Conservation (phyloP, 1,140 invertebrate species). For the Stenopsyche tienmushanensis region DNA sequence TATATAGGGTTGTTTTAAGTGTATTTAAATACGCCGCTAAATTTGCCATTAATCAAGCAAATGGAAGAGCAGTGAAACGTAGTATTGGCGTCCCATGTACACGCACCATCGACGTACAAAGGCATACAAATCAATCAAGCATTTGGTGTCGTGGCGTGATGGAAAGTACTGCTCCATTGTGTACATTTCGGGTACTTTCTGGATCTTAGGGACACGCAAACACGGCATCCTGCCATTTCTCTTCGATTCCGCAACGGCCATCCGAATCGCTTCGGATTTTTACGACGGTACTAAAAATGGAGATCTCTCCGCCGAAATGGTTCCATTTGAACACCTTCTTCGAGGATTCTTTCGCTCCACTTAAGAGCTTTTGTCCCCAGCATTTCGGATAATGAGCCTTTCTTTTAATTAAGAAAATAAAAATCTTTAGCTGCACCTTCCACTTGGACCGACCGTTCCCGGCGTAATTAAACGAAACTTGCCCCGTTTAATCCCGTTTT, state of each 20-base stretch:
- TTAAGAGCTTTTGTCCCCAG: background rate
- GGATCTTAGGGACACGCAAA: too few relatives aligned
- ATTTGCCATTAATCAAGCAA: too few relatives aligned
- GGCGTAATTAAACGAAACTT: slow-evolving; percentile 19
- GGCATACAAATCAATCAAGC: too few relatives aligned
- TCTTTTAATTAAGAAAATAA: slow-evolving; percentile 12
- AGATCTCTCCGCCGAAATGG: background rate
- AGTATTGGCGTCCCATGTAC: too few relatives aligned
- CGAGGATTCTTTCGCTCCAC: background rate
- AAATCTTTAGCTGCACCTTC: slow-evolving; percentile 3
- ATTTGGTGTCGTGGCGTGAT: too few relatives aligned
- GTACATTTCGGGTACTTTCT: too few relatives aligned
- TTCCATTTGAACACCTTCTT: background rate
- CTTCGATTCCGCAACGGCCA: slow-evolving; percentile 14
- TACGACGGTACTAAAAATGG: slow-evolving; percentile 5
- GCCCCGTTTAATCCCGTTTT: background rate
- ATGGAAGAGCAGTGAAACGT: too few relatives aligned
- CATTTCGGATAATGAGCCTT: background rate
- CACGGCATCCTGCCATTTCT: too few relatives aligned
- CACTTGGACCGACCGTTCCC: background rate
- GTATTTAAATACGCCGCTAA: too few relatives aligned
- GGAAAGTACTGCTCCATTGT: too few relatives aligned
- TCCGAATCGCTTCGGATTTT: slow-evolving; percentile 12
- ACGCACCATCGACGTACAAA: too few relatives aligned
- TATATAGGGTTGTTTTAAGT: too few relatives aligned